Evolutionary conservation across 2,797 vertebrate species (phyloP).

Genomic region (Leucoraja ocellata): DNA sequence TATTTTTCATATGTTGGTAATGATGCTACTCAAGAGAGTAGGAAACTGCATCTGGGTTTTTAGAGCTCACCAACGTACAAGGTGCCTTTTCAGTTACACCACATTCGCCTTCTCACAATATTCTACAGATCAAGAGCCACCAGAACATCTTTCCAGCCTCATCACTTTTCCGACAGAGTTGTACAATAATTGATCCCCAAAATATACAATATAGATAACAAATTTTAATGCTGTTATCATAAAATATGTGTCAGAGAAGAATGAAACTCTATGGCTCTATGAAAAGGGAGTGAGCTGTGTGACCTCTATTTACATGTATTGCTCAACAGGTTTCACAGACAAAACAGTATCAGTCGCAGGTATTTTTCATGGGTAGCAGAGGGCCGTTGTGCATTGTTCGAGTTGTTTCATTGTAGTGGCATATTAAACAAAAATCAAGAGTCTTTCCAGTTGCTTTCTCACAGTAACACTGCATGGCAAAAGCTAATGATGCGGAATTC

Average conservation of each 20-base stretch:
- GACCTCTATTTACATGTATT: not conserved
- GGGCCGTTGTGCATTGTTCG: not conserved
- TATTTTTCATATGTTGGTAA: constrained; percentile 23
- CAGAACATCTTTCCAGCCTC: not conserved
- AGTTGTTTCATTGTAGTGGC: not conserved
- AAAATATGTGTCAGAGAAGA: not conserved
- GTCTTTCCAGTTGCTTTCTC: not conserved
- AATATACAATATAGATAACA: not conserved
- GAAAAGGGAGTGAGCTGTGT: not conserved
- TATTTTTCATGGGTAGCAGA: not conserved
- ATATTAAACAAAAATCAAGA: not conserved
- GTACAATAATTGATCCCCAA: not conserved
- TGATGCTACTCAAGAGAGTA: not conserved
- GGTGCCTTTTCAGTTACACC: not conserved
- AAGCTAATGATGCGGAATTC: not conserved
- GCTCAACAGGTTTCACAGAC: not conserved
- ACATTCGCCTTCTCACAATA: not conserved
- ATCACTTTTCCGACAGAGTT: not conserved
- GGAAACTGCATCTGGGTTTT: constrained; percentile 6
- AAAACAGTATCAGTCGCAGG: not conserved
- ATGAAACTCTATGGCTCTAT: not conserved
- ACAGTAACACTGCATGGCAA: not conserved
- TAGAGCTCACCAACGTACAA: not conserved
- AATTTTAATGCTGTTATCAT: not conserved
- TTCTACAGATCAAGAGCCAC: constrained; percentile 9